Conservation (phyloP, 2,888 invertebrate genomes). For the Cynaeus angustus region DNA sequence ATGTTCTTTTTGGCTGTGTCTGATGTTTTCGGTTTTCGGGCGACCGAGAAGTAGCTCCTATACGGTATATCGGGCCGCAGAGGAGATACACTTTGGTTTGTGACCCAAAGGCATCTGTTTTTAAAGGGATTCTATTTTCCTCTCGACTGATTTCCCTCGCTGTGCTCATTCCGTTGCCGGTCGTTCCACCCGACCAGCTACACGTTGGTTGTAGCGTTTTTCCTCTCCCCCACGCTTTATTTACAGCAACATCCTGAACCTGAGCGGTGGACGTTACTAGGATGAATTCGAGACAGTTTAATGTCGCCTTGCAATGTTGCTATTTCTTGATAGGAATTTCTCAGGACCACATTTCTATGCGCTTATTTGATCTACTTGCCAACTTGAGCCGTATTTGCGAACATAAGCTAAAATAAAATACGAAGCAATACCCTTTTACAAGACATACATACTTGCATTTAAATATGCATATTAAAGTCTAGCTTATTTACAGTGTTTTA, state of each 20-base stretch:
- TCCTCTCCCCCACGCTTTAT: conserved; percentile 29
- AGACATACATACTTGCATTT: no score
- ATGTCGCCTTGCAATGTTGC: conserved; percentile 3
- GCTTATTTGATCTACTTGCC: conserved; percentile 1
- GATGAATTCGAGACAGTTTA: conserved; percentile 11
- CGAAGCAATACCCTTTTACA: no score
- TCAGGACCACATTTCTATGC: background rate
- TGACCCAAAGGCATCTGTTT: conserved; percentile 68
- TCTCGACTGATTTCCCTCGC: conserved; percentile 60
- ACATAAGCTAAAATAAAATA: background rate
- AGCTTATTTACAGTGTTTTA: no score
- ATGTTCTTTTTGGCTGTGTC: conserved; percentile 50
- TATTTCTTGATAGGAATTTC: background rate
- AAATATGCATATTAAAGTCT: no score
- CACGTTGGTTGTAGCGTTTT: conserved; percentile 41
- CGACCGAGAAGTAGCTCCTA: conserved; percentile 50
- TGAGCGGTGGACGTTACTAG: conserved; percentile 18
- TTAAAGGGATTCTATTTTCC: conserved; percentile 65
- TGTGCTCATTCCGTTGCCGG: conserved; percentile 48
- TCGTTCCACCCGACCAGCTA: conserved; percentile 46
- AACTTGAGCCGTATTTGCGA: background rate
- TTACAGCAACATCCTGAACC: conserved; percentile 30
- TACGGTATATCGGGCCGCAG: conserved; percentile 54
- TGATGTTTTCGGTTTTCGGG: conserved; percentile 26
- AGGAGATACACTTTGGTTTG: conserved; percentile 61